These are phyloP conservation scores for Sipha maydis DNA, from an alignment of 2,888 invertebrate species.

Conservation along the genomic window DNA sequence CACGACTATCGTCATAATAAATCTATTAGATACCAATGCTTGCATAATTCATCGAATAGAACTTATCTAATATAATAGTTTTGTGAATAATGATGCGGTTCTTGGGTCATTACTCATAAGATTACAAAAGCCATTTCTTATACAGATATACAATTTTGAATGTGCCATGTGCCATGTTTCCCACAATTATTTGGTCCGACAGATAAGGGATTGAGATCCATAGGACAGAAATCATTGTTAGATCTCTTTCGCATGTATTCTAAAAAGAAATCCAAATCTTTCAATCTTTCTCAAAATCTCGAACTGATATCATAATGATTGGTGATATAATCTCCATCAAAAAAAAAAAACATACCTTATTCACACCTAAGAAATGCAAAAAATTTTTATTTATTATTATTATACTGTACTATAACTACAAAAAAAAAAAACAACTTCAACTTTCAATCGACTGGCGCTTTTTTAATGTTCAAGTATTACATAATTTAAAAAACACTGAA, in stretches of 20 bases:
- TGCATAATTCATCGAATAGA: not conserved
- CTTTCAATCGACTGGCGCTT: too few relatives aligned
- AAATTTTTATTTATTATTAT: too few relatives aligned
- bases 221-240: too few relatives aligned
- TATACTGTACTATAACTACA: too few relatives aligned
- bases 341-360: too few relatives aligned
- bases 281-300: not conserved
- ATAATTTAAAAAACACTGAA: too few relatives aligned
- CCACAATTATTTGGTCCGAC: not conserved
- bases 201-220: not conserved
- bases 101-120: not conserved
- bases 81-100: not conserved
- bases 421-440: too few relatives aligned
- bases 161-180: not conserved
- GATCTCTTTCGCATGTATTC: not conserved
- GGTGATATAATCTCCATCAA: too few relatives aligned
- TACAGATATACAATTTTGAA: not conserved
- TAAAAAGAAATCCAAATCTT: conserved; percentile 17
- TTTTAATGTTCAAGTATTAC: too few relatives aligned
- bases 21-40: not conserved
- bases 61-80: not conserved
- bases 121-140: not conserved
- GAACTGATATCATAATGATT: not conserved
- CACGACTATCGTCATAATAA: not conserved
- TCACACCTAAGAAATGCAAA: too few relatives aligned